Conservation (phyloP, 2,113 vertebrate genomes). For the Oryzias javanicus region DNA sequence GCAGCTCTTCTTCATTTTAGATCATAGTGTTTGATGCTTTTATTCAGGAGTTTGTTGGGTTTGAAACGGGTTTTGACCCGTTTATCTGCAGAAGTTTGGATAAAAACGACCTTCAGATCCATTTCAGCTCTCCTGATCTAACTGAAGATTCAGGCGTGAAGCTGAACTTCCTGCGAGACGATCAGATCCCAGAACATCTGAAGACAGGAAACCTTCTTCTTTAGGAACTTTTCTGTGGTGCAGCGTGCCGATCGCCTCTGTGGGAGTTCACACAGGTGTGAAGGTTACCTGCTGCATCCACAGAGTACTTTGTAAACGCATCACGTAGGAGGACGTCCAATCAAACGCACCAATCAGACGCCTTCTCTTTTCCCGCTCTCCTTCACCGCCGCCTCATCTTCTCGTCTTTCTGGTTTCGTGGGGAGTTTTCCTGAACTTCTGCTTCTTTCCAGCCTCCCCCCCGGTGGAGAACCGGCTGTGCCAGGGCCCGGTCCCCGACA, state of each 20-base stretch:
- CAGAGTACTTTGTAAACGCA: conserved; percentile 28
- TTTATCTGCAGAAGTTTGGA: too few species aligned
- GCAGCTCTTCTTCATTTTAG: too few species aligned
- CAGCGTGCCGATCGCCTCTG: conserved; percentile 4
- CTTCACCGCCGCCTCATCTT: conserved; percentile 12
- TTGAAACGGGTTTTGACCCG: too few species aligned
- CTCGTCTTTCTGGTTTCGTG: conserved; percentile 13
- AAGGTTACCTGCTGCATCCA: conserved; percentile 13
- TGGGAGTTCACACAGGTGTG: conserved; percentile 26
- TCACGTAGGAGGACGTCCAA: conserved; percentile 28
- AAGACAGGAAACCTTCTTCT: too few species aligned
- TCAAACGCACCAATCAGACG: conserved; percentile 29
- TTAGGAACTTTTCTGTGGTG: too few species aligned
- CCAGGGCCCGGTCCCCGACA: conserved; percentile 79
- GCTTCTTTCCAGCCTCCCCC: conserved; percentile 79
- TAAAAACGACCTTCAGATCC: too few species aligned
- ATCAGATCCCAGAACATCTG: not conserved
- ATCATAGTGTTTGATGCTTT: too few species aligned
- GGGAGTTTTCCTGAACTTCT: conserved; percentile 14
- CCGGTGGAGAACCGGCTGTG: conserved; percentile 87
- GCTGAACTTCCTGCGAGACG: too few species aligned
- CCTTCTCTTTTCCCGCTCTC: conserved; percentile 24
- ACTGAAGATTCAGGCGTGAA: too few species aligned
- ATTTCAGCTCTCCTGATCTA: too few species aligned
- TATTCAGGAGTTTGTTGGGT: too few species aligned